Base-by-base conservation (phyloP, 2,888 invertebrate species). In the Clitarchus hookeri region DNA sequence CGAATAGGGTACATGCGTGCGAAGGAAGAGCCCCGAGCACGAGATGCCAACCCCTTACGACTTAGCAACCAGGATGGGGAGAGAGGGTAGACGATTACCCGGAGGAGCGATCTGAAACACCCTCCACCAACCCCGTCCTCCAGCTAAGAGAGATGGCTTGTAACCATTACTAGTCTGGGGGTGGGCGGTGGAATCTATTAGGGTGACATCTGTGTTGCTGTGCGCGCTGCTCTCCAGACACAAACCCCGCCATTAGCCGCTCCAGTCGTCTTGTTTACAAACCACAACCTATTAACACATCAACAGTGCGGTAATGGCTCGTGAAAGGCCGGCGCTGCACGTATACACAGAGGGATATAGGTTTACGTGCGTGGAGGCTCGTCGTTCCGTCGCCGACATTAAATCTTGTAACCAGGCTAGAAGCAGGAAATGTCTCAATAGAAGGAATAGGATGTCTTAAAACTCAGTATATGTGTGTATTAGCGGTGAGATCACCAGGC, bases 181-280 rank as follows among this genome's bases (percentile, higher is more conserved):
- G 65, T 6, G 65, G 65, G 16, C 19, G 65, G 65, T 53, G 65
- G n/a, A 65, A 65, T 65, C 65, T 65, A 65, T 65, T 65, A 65
- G 65, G 65, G 65, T 65, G 65, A 65, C 65, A 65, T n/a, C 65
- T 65, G 65, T 65, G 65, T 65, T 65, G 65, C 65, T n/a, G 65
- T 9, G 65, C 65, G 65, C 65, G 65, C 65, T 53, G 8, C 65
- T 65, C 65, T 65, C 65, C 65, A 65, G 65, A 65, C 65, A 65
- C 65, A 65, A 65, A 19, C 65, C 53, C 53, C 65, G 65, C 23
- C 65, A 65, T 65, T 65, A 65, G 65, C 65, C 19, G 23, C 65
- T 65, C 8, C 65, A n/a, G 65, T n/a, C n/a, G 65, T 23, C 65
- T 65, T 65, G 65, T 65, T 65, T 65, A 65, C 65, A 19, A 65